phyloP scores from a whole-genome alignment of 2,888 invertebrate genomes.

The Hymenopus coronatus region DNA sequence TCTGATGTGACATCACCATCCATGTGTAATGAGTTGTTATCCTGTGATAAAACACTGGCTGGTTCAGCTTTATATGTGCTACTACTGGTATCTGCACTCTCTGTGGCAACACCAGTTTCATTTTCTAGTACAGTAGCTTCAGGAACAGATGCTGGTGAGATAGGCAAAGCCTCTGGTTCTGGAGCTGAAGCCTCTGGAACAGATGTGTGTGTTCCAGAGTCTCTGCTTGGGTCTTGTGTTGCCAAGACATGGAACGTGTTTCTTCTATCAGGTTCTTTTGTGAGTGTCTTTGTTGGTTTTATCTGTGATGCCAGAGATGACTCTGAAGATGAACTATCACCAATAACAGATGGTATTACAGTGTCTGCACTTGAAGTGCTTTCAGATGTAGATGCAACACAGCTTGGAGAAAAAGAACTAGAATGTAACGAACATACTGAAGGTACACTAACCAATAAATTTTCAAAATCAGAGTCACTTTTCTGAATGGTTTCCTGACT shows the following conservation, averaged over 20 bases:
- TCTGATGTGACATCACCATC: constrained; percentile 30
- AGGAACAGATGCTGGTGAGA: not conserved
- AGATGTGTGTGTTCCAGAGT: not conserved
- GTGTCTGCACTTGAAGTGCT: not conserved
- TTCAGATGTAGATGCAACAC: not conserved
- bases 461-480: not conserved
- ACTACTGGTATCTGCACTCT: not conserved
- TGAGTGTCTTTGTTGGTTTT: constrained; percentile 47
- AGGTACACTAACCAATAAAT: not conserved
- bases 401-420: not conserved
- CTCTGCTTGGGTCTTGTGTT: constrained; percentile 35
- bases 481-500: not conserved
- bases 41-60: not conserved
- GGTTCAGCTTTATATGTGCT: not conserved
- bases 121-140: not conserved
- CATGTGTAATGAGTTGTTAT: not conserved
- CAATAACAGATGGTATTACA: not conserved
- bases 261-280: constrained; percentile 34
- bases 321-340: not conserved
- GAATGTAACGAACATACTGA: not conserved
- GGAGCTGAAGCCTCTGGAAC: not conserved
- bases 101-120: not conserved
- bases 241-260: not conserved
- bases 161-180: not conserved
- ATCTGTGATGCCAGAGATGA: constrained; percentile 40